Percentiles rank a stretch among this genome's conserved stretches.
These are phyloP conservation scores for Chlamydotis undulata DNA, from an alignment of 2,113 vertebrate species.

Conservation along the genomic window DNA sequence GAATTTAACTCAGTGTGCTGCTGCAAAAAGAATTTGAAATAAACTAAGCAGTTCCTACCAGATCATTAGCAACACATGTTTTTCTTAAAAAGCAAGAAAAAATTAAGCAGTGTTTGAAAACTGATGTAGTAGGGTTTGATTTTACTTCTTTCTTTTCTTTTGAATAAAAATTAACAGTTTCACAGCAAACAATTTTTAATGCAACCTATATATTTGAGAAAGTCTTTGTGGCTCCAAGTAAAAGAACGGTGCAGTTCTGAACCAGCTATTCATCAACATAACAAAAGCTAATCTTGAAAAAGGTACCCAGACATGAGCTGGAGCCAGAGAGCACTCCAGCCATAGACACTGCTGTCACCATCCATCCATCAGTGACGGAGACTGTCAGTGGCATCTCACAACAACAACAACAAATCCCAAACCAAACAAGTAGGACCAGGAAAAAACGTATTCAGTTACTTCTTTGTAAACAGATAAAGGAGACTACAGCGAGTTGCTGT, in stretches of 20 bases:
- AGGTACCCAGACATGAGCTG: constrained; percentile 37
- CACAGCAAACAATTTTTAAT: constrained; percentile 25
- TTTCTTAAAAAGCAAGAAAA: constrained; percentile 22
- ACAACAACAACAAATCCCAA: constrained; percentile 65
- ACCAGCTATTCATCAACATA: constrained; percentile 5
- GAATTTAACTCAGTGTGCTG: constrained; percentile 11
- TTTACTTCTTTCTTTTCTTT: background rate
- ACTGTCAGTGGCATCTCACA: constrained; percentile 40
- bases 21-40: constrained; percentile 3
- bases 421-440: constrained; percentile 71
- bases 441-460: constrained; percentile 72
- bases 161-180: constrained; percentile 36
- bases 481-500: constrained; percentile 9
- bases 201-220: constrained; percentile 20
- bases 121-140: background rate
- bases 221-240: background rate
- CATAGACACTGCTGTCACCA: constrained; percentile 35
- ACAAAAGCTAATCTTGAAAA: constrained; percentile 57
- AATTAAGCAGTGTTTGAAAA: constrained; percentile 43
- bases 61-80: background rate
- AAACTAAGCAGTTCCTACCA: background rate
- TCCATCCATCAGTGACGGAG: constrained; percentile 41
- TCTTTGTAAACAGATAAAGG: constrained; percentile 73
- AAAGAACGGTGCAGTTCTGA: background rate
- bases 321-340: constrained; percentile 42